A percentile compares a stretch with the other conserved stretches of the same genome.
Evolutionary conservation across 2,888 invertebrate species (phyloP).

Genomic region (Lydus trimaculatus): DNA sequence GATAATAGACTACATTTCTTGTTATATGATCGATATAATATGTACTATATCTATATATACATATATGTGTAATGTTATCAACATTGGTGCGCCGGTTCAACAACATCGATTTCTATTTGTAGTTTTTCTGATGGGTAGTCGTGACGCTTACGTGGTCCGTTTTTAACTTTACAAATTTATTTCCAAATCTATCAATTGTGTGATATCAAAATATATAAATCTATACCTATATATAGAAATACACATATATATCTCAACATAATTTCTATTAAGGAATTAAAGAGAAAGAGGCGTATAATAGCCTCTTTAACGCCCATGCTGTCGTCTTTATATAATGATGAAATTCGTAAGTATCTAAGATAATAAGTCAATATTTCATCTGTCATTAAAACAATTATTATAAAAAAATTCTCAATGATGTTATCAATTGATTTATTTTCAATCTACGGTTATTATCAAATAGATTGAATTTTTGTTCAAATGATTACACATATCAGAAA

Average conservation of each 20-base stretch:
- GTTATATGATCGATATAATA: constrained; percentile 30
- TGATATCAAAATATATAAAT: too few species aligned
- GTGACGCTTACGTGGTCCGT: constrained; percentile 32
- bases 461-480: background rate
- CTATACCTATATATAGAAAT: too few species aligned
- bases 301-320: constrained; percentile 57
- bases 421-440: background rate
- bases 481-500: too few species aligned
- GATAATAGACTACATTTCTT: too few species aligned
- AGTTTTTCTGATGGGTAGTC: constrained; percentile 10
- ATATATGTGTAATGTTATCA: background rate
- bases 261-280: constrained; percentile 34
- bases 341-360: constrained; percentile 46
- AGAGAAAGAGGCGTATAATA: constrained; percentile 42
- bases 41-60: too few species aligned
- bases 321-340: constrained; percentile 54
- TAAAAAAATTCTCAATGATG: constrained; percentile 6
- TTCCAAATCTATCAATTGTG: too few species aligned
- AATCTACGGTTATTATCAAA: too few species aligned
- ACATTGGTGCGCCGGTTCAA: constrained; percentile 32
- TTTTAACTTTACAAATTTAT: too few species aligned
- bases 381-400: background rate
- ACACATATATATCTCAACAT: constrained; percentile 38
- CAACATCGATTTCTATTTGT: constrained; percentile 29
- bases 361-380: background rate